Evolutionary conservation across 37 sponge, comb jelly and placozoan species (phyloP), one percentile per base, ranked within the genome.

Genomic region (Crambe crambe): DNA sequence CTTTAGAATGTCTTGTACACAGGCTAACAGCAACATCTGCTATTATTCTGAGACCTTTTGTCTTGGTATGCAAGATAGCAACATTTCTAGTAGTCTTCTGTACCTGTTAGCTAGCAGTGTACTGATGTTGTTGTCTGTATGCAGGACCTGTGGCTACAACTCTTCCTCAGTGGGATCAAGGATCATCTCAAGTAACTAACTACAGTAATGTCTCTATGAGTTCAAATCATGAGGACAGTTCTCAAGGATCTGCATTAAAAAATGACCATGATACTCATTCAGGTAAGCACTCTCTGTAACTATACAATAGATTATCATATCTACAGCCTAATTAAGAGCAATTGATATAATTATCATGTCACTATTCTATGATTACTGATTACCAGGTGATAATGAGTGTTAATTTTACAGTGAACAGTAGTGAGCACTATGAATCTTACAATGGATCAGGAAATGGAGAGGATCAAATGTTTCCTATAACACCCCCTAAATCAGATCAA

Each of bases 401-500:
- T 47, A 47, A 47, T 5, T 23, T 20, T 61, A 21, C 63, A 61
- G 63, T 29, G 6, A 61, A 27, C n/a, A n/a, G n/a, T 61, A 38
- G 38, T 20, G 69, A n/a, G 41, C 25, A n/a, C 22, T 41, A 40
- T 40, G 71, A 70, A 4, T 10, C 71, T 25, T 38, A 39, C 1
- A 25, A 37, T 39, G 71, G 71, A n/a, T 37, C 71, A 41, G 43
- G 42, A 35, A 40, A 70, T 3, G 67, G 36, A 66, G 67, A 66
- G 1, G 36, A 34, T 32, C 18, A 21, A 8, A 9, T 18, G 8
- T 59, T 60, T 36, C 82, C 73, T 17, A 26, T 61, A 12, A 81
- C 73, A 8, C 73, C 82, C 41, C 82, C 82, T 2, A 81, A 42
- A 40, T 73, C 82, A 41, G 82, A 72, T 2, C 25, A 72, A 9